These are phyloP conservation scores for Acanthosepion pharaonis DNA, from an alignment of 2,888 invertebrate genomes.

Conservation along the genomic window DNA sequence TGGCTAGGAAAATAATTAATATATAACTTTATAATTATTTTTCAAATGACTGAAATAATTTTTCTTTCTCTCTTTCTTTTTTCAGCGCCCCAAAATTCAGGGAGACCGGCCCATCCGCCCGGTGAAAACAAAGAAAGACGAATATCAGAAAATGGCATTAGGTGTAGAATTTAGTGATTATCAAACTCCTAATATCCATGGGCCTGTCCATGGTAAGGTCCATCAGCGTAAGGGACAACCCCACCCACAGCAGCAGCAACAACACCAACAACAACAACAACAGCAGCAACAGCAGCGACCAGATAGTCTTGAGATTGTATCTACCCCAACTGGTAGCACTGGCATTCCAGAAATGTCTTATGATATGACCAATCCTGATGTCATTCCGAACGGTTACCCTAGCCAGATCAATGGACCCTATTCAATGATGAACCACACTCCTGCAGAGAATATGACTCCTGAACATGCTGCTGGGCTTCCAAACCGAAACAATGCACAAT, in stretches of 20 bases:
- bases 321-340: slow-evolving; percentile 43
- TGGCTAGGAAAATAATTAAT: too few relatives aligned
- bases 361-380: slow-evolving; percentile 42
- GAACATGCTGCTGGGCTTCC: slow-evolving; percentile 44
- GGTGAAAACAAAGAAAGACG: slow-evolving; percentile 58
- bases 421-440: slow-evolving; percentile 40
- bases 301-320: slow-evolving; percentile 52
- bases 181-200: slow-evolving; percentile 54
- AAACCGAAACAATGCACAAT: slow-evolving; percentile 46
- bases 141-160: slow-evolving; percentile 57
- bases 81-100: slow-evolving; percentile 40
- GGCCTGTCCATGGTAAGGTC: slow-evolving; percentile 40
- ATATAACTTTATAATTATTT: too few relatives aligned
- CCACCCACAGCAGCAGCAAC: slow-evolving; percentile 48
- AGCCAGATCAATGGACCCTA: slow-evolving; percentile 46
- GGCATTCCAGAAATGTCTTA: slow-evolving; percentile 42
- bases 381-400: slow-evolving; percentile 45
- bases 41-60: not conserved
- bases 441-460: slow-evolving; percentile 40
- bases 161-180: slow-evolving; percentile 64
- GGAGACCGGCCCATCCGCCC: slow-evolving; percentile 37
- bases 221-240: slow-evolving; percentile 46
- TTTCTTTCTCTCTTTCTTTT: not conserved
- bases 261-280: slow-evolving; percentile 39
- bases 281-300: slow-evolving; percentile 50